Evolutionary conservation across 2,797 vertebrate species (phyloP).

Genomic region (Echiichthys vipera): DNA sequence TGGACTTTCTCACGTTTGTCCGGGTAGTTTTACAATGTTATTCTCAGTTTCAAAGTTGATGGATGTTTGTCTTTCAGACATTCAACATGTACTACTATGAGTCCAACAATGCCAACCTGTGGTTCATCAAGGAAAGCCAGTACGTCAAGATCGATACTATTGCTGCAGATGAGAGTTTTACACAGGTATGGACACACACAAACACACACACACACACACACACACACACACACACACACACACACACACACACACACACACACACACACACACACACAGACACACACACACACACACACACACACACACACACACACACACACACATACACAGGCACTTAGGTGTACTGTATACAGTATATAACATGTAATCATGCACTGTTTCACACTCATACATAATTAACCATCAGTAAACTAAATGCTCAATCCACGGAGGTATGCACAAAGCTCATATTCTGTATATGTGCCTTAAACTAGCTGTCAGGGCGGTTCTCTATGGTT

Average conservation of each 20-base stretch:
- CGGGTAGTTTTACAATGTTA: not conserved
- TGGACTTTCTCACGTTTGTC: slow-evolving; percentile 22
- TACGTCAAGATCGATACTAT: slow-evolving; percentile 90
- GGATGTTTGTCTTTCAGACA: slow-evolving; percentile 76
- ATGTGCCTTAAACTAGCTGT: no score
- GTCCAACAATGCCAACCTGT: slow-evolving; percentile 87
- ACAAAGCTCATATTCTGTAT: no score
- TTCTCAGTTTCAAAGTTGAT: not conserved
- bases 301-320: not conserved
- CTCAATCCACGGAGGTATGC: no score
- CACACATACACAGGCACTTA: not conserved
- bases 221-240: not conserved
- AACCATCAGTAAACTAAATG: no score
- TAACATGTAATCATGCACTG: not conserved
- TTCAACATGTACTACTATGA: slow-evolving; percentile 92
- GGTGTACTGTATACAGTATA: no score
- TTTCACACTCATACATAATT: not conserved
- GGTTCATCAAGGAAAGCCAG: slow-evolving; percentile 89
- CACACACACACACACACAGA: no score
- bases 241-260: not conserved
- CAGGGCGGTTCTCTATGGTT: no score
- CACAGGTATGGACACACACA: slow-evolving; percentile 74
- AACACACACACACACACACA: not conserved
- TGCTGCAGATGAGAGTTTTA: slow-evolving; percentile 90
- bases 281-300: not conserved